These are phyloP conservation scores for Hyposmocoma kahamanoa DNA, from an alignment of 1,140 invertebrate genomes.

Conservation along the genomic window DNA sequence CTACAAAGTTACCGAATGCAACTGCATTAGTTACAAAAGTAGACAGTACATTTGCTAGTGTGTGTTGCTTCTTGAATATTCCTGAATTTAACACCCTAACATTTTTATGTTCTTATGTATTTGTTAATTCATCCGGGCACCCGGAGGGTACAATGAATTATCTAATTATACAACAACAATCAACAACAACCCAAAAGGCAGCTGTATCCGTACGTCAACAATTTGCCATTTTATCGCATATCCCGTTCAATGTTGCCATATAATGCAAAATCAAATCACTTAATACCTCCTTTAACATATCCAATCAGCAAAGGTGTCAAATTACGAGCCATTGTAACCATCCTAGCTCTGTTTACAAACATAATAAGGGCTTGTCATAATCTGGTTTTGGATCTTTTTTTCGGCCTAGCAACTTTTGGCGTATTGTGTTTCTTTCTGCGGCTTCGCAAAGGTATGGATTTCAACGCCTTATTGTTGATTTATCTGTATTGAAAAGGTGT, in stretches of 20 bases:
- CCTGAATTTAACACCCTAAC: too few species aligned
- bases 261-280: constrained; percentile 52
- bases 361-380: constrained; percentile 70
- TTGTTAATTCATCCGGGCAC: too few species aligned
- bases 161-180: too few species aligned
- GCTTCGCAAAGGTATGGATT: constrained; percentile 57
- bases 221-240: constrained; percentile 55
- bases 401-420: constrained; percentile 53
- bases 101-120: too few species aligned
- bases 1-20: too few species aligned
- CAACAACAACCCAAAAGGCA: too few species aligned
- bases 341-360: constrained; percentile 64
- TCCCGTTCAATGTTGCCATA: constrained; percentile 32
- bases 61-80: too few species aligned
- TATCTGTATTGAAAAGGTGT: constrained; percentile 53
- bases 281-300: constrained; percentile 51
- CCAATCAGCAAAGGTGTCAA: constrained; percentile 64
- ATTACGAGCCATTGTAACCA: constrained; percentile 54
- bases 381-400: constrained; percentile 66
- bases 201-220: constrained; percentile 58
- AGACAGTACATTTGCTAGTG: too few species aligned
- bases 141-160: too few species aligned
- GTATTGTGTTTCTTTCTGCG: constrained; percentile 47
- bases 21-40: too few species aligned
- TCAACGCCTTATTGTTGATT: constrained; percentile 66